Evolutionary conservation across 2,113 vertebrate species (phyloP), one percentile per base, ranked within the genome.

Genomic region (Rhabdornis inornatus): DNA sequence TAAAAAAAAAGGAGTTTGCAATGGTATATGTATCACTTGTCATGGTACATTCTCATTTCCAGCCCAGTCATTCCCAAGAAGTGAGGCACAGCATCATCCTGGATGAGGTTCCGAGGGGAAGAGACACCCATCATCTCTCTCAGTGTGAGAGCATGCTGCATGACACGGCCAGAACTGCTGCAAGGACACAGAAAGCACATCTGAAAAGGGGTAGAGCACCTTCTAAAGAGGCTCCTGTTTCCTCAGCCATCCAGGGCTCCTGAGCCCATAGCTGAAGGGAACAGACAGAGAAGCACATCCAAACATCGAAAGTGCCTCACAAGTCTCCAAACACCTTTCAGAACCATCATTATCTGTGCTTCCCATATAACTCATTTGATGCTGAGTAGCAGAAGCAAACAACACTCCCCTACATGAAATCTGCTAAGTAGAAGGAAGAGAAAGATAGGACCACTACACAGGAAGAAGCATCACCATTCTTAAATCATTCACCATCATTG

Each of bases 111-210:
- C 39, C 45, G 24, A 63, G 49, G 3, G 1, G 33, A 86, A 76
- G 30, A 71, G 19, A 83, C 77, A 68, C 2, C 16, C 14, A 21
- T 23, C 14, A 16, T 24, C 14, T 63, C 15, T 49, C 12, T 53
- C 31, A 3, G 25, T 50, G 11, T 13, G 28, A 52, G 35, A n/a
- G 17, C 15, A 50, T 37, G 35, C 57, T 71, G 52, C 23, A 50
- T 2, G 1, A 24, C 0, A 0, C 4, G 4, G 33, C 10, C 39
- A 89, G 56, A 25, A 31, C 13, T 50, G 25, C 77, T 40, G 39
- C 63, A 55, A 33, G 19, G 33, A 45, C 45, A 60, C 33, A 55
- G 28, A 80, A 86, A 55, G 2, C 1, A 75, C 20, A 47, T 11
- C 23, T 21, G 33, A 47, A 72, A 59, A 65, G 35, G 3, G 7